These are phyloP conservation scores for Colostygia pectinataria DNA, from an alignment of 2,888 invertebrate genomes.

Conservation along the genomic window DNA sequence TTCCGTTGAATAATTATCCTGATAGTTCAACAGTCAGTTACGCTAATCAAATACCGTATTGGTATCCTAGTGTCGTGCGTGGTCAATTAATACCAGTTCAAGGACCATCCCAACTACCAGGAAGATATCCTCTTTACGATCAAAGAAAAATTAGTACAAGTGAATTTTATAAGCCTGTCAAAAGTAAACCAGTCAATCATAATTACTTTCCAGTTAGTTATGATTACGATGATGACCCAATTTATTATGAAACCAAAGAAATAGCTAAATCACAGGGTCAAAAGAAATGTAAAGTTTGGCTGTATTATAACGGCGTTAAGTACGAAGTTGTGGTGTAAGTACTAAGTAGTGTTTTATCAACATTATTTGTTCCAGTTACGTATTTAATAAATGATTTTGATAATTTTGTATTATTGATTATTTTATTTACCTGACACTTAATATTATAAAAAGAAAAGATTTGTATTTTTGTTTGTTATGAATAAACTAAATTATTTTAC, in stretches of 20 bases:
- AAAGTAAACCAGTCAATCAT: constrained; percentile 25
- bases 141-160: constrained; percentile 24
- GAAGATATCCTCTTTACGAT: constrained; percentile 17
- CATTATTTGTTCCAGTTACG: neutral
- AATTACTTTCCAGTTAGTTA: constrained; percentile 29
- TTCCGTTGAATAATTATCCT: constrained; percentile 14
- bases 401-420: neutral
- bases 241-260: constrained; percentile 52
- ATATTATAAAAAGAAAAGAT: too few relatives aligned
- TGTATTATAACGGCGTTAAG: constrained; percentile 61
- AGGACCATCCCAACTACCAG: constrained; percentile 17
- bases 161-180: constrained; percentile 23
- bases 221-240: constrained; percentile 30
- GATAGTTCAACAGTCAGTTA: constrained; percentile 11
- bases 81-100: constrained; percentile 27
- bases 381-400: neutral
- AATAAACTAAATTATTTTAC: too few relatives aligned
- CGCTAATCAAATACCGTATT: constrained; percentile 22
- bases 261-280: constrained; percentile 43
- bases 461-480: too few relatives aligned
- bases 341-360: neutral
- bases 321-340: constrained; percentile 54
- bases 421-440: neutral
- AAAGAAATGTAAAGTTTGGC: constrained; percentile 61
- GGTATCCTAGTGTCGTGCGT: constrained; percentile 25